Percentiles rank a stretch among this genome's conserved stretches.
Evolutionary conservation across 2,113 vertebrate genomes (phyloP).

Genomic region (Dromaius novaehollandiae): DNA sequence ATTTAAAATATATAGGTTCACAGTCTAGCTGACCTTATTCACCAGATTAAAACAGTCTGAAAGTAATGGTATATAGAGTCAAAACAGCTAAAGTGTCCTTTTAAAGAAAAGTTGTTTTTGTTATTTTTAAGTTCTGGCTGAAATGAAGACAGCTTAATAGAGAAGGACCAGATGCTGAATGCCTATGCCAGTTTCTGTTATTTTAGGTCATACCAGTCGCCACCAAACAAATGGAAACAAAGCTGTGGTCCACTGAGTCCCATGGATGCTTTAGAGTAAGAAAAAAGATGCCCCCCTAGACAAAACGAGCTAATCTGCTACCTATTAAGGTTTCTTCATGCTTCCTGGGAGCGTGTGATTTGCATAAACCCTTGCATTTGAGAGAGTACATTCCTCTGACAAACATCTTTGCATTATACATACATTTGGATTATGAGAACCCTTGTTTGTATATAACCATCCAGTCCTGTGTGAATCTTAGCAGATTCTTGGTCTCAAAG

Average conservation of each 20-base stretch:
- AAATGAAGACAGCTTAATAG: background rate
- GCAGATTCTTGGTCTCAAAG: background rate
- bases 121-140: conserved; percentile 4
- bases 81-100: background rate
- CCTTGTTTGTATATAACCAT: background rate
- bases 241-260: background rate
- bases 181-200: background rate
- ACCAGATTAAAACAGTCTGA: background rate
- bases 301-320: background rate
- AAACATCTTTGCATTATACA: background rate
- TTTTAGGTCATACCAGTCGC: background rate
- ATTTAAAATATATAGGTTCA: background rate
- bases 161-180: background rate
- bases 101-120: background rate
- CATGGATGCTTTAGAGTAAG: background rate
- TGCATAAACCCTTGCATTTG: background rate
- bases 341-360: background rate
- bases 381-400: background rate
- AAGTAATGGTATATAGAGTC: background rate
- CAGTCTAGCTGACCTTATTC: background rate
- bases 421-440: background rate
- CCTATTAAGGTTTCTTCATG: background rate
- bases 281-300: background rate
- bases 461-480: background rate
- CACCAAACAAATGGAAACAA: background rate